Evolutionary conservation across 2,888 invertebrate genomes (phyloP).

Genomic region (Azorinus chamasolen): DNA sequence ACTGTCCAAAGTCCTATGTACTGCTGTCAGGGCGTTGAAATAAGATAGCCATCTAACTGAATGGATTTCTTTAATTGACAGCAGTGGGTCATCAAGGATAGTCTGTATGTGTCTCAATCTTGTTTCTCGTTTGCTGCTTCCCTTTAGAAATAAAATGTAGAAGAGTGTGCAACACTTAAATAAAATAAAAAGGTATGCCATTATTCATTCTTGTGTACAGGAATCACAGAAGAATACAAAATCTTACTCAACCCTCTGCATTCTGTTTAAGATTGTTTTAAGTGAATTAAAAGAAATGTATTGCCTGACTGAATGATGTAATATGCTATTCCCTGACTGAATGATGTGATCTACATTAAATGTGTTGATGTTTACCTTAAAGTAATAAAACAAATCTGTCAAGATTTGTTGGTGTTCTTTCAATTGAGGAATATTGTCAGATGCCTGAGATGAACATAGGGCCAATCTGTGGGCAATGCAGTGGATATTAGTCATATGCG

Average conservation of each 20-base stretch:
- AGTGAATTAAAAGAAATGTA: no score
- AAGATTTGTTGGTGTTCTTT: conserved; percentile 46
- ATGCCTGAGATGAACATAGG: conserved; percentile 47
- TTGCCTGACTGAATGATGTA: no score
- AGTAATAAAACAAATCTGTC: conserved; percentile 47
- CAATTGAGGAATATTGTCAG: conserved; percentile 26
- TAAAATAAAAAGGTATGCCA: no score
- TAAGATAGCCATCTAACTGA: conserved; percentile 56
- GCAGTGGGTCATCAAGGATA: conserved; percentile 39
- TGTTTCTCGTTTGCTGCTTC: conserved; percentile 31
- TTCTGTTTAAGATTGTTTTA: no score
- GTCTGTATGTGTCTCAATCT: conserved; percentile 34
- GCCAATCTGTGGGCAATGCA: conserved; percentile 51
- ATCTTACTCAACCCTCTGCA: no score
- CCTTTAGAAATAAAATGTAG: conserved; percentile 10
- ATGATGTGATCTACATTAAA: no score
- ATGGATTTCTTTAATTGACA: conserved; percentile 52
- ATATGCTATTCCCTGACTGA: no score
- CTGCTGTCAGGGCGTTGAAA: conserved; percentile 35
- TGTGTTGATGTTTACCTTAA: conserved; percentile 37
- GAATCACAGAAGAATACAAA: no score
- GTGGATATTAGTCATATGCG: conserved; percentile 40
- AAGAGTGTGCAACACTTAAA: no score
- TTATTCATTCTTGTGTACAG: no score
- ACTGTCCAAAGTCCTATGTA: conserved; percentile 28